phyloP scores from a whole-genome alignment of 2,888 invertebrate species.

The Noctuana brunneofusca region DNA sequence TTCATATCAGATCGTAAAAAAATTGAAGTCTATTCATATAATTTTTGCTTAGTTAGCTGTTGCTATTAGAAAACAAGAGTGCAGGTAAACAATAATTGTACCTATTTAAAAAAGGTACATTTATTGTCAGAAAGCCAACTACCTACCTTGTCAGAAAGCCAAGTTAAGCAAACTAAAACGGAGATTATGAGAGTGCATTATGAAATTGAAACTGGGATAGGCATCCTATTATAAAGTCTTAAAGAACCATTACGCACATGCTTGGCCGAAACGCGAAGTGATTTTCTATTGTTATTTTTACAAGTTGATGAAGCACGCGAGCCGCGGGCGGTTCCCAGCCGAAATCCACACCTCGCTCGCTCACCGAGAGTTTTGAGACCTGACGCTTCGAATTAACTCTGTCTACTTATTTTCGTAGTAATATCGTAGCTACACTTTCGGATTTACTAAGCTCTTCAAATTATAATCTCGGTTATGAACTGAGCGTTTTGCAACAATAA shows the following conservation, averaged over 20 bases:
- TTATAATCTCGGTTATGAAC: conserved; percentile 1
- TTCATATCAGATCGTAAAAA: too few relatives aligned
- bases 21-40: too few relatives aligned
- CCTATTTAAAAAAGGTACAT: too few relatives aligned
- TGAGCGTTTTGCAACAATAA: background rate
- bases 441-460: conserved; percentile 30
- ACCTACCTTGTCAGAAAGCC: background rate
- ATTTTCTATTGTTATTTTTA: conserved; percentile 57
- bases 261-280: conserved; percentile 45
- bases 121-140: too few relatives aligned
- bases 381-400: conserved; percentile 50
- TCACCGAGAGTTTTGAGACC: conserved; percentile 53
- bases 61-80: background rate
- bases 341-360: conserved; percentile 57
- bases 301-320: conserved; percentile 50
- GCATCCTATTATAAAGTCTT: conserved; percentile 29
- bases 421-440: conserved; percentile 33
- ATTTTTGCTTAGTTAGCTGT: too few relatives aligned
- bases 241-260: conserved; percentile 33
- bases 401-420: conserved; percentile 41
- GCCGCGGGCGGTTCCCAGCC: conserved; percentile 68
- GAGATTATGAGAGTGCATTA: conserved; percentile 7
- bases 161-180: background rate
- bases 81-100: background rate
- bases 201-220: conserved; percentile 30